A percentile compares a stretch with the other conserved stretches of the same genome.
Conservation (phyloP, 2,113 vertebrate genomes). For the Miniopterus natalensis region DNA sequence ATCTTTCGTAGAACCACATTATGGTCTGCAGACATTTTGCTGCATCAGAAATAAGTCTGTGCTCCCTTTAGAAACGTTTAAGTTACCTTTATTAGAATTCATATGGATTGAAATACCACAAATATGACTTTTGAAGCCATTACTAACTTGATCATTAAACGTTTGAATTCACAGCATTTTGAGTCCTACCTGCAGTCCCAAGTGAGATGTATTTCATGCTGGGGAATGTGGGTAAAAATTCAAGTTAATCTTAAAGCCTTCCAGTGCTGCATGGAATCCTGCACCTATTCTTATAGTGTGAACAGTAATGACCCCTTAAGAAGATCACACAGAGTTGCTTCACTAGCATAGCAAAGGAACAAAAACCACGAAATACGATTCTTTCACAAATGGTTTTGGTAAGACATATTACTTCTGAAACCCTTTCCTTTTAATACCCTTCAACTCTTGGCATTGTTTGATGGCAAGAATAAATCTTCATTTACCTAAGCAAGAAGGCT, state of each 20-base stretch:
- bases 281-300: not conserved
- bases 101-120: constrained; percentile 18
- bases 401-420: constrained; percentile 42
- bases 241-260: constrained; percentile 52
- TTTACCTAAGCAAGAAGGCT: not conserved
- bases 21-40: constrained; percentile 21
- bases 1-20: constrained; percentile 31
- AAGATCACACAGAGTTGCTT: not conserved
- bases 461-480: constrained; percentile 9
- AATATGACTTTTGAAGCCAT: constrained; percentile 50
- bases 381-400: constrained; percentile 49
- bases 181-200: not conserved
- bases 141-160: constrained; percentile 54
- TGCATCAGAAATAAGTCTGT: constrained; percentile 41
- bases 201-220: not conserved
- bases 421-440: not conserved
- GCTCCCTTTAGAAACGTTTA: constrained; percentile 12
- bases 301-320: not conserved
- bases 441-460: not conserved
- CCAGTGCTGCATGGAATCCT: not conserved
- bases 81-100: constrained; percentile 34
- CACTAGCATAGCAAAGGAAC: not conserved
- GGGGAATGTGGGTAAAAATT: not conserved
- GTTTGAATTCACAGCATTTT: constrained; percentile 36
- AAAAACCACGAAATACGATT: constrained; percentile 20